Evolutionary conservation across 1,140 invertebrate species (phyloP).

Genomic region (Ctenoplectra terminalis): DNA sequence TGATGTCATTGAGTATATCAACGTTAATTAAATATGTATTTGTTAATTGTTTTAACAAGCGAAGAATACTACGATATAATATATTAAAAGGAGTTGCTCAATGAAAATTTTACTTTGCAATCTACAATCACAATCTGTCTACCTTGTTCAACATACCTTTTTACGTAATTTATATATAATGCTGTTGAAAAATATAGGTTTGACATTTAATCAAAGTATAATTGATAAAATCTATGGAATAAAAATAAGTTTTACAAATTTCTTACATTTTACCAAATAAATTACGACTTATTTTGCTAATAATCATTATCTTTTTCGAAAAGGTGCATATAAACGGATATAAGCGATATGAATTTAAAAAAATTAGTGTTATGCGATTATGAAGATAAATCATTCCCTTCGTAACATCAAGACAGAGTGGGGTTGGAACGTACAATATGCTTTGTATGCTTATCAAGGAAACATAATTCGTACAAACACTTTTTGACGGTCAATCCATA

Average conservation of each 20-base stretch:
- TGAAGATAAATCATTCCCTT: background rate
- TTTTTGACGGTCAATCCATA: background rate
- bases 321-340: background rate
- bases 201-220: background rate
- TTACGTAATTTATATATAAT: conserved; percentile 43
- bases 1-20: conserved; percentile 38
- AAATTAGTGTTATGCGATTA: background rate
- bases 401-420: background rate
- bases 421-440: background rate
- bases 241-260: conserved; percentile 10
- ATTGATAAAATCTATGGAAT: background rate
- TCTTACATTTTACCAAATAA: conserved; percentile 24
- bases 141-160: conserved; percentile 23
- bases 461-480: conserved; percentile 16
- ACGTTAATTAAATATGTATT: conserved; percentile 41
- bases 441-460: background rate
- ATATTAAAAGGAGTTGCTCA: conserved; percentile 32
- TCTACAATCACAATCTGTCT: conserved; percentile 36
- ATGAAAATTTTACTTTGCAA: conserved; percentile 25
- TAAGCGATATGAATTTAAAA: background rate
- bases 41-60: conserved; percentile 24
- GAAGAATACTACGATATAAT: conserved; percentile 19
- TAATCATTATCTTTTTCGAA: conserved; percentile 2
- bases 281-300: background rate
- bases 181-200: conserved; percentile 42